Evolutionary conservation across 1,140 invertebrate species (phyloP).

Genomic region (Heliconius eleuchia): DNA sequence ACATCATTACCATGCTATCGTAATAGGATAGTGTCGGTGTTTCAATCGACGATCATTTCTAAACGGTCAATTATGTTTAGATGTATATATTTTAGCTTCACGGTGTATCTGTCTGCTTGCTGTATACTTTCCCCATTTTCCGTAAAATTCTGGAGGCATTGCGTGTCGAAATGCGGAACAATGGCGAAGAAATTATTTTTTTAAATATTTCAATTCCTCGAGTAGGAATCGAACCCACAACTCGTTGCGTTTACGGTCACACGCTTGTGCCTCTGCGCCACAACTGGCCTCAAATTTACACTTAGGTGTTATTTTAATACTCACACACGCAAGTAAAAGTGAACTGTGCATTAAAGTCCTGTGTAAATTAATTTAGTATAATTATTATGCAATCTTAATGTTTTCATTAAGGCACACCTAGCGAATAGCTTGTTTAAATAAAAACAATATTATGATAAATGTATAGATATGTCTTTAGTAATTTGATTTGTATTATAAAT

Average conservation of each 20-base stretch:
- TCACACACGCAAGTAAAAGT: neutral
- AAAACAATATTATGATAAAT: neutral
- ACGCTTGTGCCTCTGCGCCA: no score
- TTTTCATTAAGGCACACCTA: slow-evolving; percentile 3
- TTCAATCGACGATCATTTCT: neutral
- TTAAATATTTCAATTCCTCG: no score
- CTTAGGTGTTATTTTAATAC: neutral
- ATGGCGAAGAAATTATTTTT: no score
- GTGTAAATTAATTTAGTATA: neutral
- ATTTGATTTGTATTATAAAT: no score
- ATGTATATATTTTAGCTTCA: no score
- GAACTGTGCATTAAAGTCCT: neutral
- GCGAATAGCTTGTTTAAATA: neutral
- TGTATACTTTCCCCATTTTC: no score
- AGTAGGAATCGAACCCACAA: no score
- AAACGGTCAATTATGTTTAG: neutral
- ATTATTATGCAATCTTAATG: slow-evolving; percentile 5
- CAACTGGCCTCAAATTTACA: neutral
- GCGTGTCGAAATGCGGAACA: no score
- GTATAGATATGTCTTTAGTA: no score
- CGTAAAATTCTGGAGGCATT: no score
- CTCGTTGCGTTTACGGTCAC: no score
- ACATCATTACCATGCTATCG: slow-evolving; percentile 28
- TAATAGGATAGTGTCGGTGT: neutral
- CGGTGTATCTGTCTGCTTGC: no score